Conservation (phyloP, 2,888 invertebrate species). For the Neoaliturus tenellus region DNA sequence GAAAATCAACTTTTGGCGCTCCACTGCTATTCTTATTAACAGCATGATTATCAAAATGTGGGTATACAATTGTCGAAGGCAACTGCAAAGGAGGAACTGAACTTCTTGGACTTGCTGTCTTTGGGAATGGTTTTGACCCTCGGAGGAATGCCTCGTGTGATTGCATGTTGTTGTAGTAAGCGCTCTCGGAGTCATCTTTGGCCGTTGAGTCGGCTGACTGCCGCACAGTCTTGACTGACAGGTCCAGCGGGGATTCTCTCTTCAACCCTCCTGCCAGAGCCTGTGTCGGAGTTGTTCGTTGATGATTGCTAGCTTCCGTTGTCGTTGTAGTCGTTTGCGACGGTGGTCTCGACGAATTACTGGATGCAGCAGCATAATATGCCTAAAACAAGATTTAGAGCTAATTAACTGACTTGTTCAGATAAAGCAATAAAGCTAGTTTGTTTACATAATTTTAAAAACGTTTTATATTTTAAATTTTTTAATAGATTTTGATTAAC, state of each 20-base stretch:
- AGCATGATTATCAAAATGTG: constrained; percentile 50
- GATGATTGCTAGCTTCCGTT: constrained; percentile 47
- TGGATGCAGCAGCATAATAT: constrained; percentile 50
- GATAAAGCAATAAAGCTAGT: no score
- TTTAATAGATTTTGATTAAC: no score
- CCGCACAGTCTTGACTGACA: constrained; percentile 92
- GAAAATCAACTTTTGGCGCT: constrained; percentile 58
- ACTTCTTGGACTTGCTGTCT: constrained; percentile 44
- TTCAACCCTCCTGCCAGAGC: constrained; percentile 71
- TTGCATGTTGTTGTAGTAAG: constrained; percentile 45
- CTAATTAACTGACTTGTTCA: no score
- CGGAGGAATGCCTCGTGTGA: constrained; percentile 53
- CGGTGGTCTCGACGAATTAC: not conserved
- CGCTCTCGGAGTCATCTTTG: constrained; percentile 78
- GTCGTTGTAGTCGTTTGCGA: constrained; percentile 53
- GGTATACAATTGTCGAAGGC: constrained; percentile 52
- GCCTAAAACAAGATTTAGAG: constrained; percentile 52
- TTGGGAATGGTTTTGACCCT: constrained; percentile 48
- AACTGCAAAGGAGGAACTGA: constrained; percentile 58
- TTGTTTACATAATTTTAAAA: no score
- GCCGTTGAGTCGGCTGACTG: constrained; percentile 93
- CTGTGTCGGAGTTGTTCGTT: constrained; percentile 40
- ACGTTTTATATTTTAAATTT: no score
- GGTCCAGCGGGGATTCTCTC: constrained; percentile 88
- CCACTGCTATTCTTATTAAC: constrained; percentile 42